Base-by-base conservation (phyloP, 2,888 invertebrate genomes). In the Himalopsyche tibetana region DNA sequence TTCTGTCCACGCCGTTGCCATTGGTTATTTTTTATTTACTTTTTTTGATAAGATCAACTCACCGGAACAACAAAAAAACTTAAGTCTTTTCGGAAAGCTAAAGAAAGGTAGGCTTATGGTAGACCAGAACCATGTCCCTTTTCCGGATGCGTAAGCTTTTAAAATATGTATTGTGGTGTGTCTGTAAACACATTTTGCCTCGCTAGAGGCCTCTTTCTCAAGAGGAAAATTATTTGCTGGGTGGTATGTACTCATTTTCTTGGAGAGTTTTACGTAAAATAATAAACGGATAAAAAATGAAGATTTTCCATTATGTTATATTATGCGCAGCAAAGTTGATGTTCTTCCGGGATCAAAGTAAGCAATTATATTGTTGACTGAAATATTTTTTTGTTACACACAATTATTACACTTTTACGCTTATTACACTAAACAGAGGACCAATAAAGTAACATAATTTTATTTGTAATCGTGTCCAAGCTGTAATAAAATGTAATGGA, bases 41-140 rank as follows among this genome's bases (percentile, higher is more conserved):
- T n/a, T n/a, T 63, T 63, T 63, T 63, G 63, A 63, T 19, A 63
- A 19, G 28, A 63, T 63, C 63, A 63, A 63, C 63, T 63, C 63
- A 28, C 56, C 63, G 63, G 51, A 15, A 15, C 15, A 51, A 51
- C 3, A 63, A 63, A 63, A 63, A 63, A 63, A 19, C 19, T 6
- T 9, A 63, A 63, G 28, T 63, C 63, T 19, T 63, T 5, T 63
- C 63, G 28, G 63, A 28, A 63, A 63, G 63, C 19, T 9, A 19
- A n/a, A 63, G 63, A 19, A 63, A 63, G 63, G 63, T 19, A 11
- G 63, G 28, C 63, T 63, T 63, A 19, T 9, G n/a, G 17, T 63
- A n/a, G 63, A 28, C 63, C 19, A 28, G 63, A 28, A 19, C 63
- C 63, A 28, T 19, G 19, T 63, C 63, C 63, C 19, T 63, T 63